Evolutionary conservation across 2,888 invertebrate genomes (phyloP).

Genomic region (Polyploca ridens): DNA sequence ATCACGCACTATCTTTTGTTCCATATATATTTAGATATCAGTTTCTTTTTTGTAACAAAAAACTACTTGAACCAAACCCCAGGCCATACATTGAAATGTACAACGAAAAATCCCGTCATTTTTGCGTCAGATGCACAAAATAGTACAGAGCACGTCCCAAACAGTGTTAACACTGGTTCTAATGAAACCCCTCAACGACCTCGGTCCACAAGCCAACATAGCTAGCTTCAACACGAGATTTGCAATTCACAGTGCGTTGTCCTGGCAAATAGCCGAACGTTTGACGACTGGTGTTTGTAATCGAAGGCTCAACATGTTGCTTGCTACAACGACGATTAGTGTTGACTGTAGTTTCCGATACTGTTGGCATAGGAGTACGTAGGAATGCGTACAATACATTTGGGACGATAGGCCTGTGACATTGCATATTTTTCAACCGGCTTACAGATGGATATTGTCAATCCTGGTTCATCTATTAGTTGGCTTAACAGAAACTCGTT

Average conservation of each 20-base stretch:
- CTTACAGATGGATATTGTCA: not conserved
- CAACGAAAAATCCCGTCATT: not conserved
- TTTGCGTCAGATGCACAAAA: slow-evolving; percentile 9
- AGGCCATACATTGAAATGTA: not conserved
- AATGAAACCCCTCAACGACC: slow-evolving; percentile 16
- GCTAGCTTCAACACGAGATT: slow-evolving; percentile 37
- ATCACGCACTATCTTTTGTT: slow-evolving; percentile 3
- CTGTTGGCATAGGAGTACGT: slow-evolving; percentile 21
- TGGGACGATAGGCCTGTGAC: not conserved
- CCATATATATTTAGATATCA: slow-evolving; percentile 7
- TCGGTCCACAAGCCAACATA: slow-evolving; percentile 20
- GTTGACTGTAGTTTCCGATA: slow-evolving; percentile 35
- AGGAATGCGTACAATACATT: not conserved
- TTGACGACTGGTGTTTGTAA: slow-evolving; percentile 52
- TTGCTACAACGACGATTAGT: slow-evolving; percentile 39
- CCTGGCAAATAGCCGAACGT: slow-evolving; percentile 53
- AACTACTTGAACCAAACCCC: not conserved
- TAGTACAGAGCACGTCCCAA: not conserved
- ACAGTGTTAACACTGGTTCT: slow-evolving; percentile 18
- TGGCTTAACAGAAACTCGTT: not conserved
- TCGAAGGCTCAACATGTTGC: slow-evolving; percentile 54
- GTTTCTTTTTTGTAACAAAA: too few relatives aligned
- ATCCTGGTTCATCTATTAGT: not conserved
- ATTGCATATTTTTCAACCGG: slow-evolving; percentile 7
- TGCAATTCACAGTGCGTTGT: slow-evolving; percentile 55